Evolutionary conservation across 2,113 vertebrate genomes (phyloP).

Genomic region (Heptranchias perlo): DNA sequence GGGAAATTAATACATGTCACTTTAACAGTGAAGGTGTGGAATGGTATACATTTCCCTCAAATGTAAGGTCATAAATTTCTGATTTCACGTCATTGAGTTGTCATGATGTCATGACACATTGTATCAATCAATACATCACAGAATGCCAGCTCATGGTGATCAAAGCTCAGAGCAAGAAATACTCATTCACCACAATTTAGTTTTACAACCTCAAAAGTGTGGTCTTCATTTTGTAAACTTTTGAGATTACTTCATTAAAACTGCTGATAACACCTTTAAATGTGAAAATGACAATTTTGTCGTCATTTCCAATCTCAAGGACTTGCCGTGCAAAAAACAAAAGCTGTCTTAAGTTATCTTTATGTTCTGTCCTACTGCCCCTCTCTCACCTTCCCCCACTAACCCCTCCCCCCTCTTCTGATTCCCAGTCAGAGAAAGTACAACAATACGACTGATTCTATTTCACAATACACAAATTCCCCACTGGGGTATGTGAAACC

Average conservation of each 20-base stretch:
- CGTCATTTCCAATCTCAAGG: neutral
- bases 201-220: neutral
- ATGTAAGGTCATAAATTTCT: neutral
- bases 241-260: neutral
- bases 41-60: neutral
- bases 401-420: neutral
- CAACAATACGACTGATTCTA: neutral
- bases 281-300: neutral
- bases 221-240: neutral
- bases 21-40: neutral
- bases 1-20: neutral
- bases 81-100: neutral
- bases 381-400: neutral
- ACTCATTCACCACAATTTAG: neutral
- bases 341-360: neutral
- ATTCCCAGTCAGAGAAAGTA: neutral
- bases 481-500: neutral
- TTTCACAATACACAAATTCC: conserved; percentile 1
- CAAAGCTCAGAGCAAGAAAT: neutral
- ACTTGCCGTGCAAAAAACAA: neutral
- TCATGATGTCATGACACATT: neutral
- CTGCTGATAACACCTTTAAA: neutral
- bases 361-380: neutral
- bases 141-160: neutral
- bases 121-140: neutral